Percentiles rank a stretch among this genome's conserved stretches.
Conservation (phyloP, 2,113 vertebrate species). For the Clarias magur region DNA sequence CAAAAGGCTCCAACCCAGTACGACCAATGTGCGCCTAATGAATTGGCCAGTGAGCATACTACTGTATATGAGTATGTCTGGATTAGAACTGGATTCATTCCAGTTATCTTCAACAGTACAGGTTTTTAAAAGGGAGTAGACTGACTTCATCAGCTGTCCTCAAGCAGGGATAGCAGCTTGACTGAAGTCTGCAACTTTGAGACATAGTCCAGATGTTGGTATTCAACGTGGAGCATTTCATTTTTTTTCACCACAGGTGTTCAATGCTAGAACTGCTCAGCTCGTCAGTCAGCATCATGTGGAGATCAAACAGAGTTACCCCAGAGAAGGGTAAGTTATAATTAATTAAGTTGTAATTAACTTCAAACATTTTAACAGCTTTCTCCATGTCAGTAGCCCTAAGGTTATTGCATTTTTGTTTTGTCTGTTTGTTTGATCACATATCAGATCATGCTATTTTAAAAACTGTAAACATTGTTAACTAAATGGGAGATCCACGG, state of each 20-base stretch:
- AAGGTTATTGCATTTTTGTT: not conserved
- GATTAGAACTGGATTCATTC: not conserved
- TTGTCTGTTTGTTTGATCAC: not conserved
- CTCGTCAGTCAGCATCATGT: constrained; percentile 92
- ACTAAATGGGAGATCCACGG: too few relatives aligned
- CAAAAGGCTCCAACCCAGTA: too few relatives aligned
- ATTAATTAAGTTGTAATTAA: constrained; percentile 67
- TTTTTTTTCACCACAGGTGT: constrained; percentile 77
- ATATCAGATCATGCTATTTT: not conserved
- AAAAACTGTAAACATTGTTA: too few relatives aligned
- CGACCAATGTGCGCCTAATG: too few relatives aligned
- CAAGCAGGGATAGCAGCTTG: not conserved
- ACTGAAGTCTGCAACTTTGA: not conserved
- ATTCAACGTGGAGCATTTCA: not conserved
- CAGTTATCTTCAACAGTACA: not conserved
- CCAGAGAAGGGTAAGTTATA: constrained; percentile 88
- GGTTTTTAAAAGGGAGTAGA: not conserved
- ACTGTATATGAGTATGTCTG: too few relatives aligned
- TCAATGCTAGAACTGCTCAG: constrained; percentile 90
- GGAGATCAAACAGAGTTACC: constrained; percentile 90
- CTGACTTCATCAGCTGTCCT: not conserved
- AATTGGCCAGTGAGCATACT: too few relatives aligned
- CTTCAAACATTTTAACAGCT: not conserved
- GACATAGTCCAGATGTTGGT: not conserved
- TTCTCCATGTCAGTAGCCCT: not conserved